Evolutionary conservation across 1,140 invertebrate genomes (phyloP).

Genomic region (Brachystomella parvula): DNA sequence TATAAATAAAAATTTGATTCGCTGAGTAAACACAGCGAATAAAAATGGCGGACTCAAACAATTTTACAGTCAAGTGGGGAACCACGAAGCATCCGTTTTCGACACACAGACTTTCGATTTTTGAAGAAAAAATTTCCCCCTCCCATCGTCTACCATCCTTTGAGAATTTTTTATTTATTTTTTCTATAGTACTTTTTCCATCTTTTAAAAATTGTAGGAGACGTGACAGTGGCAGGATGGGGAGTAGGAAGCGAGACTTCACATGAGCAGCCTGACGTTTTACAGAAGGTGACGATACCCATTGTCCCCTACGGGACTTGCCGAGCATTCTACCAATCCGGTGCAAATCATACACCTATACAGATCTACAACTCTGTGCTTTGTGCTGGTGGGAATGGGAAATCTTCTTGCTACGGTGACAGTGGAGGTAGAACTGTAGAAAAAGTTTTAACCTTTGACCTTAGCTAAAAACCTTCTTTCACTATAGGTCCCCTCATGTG

Average conservation of each 20-base stretch:
- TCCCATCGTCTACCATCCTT: no score
- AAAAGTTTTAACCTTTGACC: background rate
- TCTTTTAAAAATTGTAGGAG: background rate
- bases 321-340: background rate
- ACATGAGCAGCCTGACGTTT: background rate
- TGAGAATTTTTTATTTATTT: no score
- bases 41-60: no score
- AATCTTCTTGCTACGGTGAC: constrained; percentile 5
- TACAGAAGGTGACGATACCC: background rate
- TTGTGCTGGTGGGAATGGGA: background rate
- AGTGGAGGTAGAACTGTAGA: background rate
- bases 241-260: background rate
- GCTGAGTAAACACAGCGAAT: no score
- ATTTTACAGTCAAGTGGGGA: no score
- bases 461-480: no score
- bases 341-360: background rate
- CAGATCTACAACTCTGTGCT: background rate
- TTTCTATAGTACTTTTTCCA: no score
- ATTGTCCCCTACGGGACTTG: background rate
- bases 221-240: background rate
- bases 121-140: no score
- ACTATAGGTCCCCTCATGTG: constrained; percentile 4
- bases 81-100: no score
- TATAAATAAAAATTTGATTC: no score
- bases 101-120: no score